Conservation (phyloP, 2,888 invertebrate species). For the Tetanocera ferruginea region DNA sequence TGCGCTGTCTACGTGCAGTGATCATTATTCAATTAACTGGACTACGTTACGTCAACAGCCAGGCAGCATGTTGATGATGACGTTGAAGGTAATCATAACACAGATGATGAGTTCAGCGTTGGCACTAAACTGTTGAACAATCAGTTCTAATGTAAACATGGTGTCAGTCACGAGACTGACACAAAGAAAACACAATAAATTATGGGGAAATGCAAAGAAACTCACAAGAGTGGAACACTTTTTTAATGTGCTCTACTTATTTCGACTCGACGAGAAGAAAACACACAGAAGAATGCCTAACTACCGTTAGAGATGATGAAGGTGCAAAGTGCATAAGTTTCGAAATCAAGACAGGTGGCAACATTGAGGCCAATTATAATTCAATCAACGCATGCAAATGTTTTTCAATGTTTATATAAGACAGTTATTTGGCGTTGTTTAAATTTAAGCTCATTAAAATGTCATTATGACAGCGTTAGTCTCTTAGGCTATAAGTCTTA, state of each 20-base stretch:
- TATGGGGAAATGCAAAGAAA: not conserved
- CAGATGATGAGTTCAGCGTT: not conserved
- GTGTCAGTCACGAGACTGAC: not conserved
- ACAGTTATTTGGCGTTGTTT: not conserved
- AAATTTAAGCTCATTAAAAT: constrained; percentile 16
- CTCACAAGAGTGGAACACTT: constrained; percentile 22
- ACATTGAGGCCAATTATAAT: constrained; percentile 21
- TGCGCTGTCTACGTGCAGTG: not conserved
- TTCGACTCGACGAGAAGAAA: not conserved
- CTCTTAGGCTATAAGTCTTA: no score
- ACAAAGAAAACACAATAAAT: no score
- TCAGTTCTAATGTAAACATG: not conserved
- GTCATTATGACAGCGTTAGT: constrained; percentile 22
- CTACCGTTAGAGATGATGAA: not conserved
- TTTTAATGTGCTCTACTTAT: not conserved
- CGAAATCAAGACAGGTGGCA: constrained; percentile 17
- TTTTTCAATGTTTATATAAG: not conserved
- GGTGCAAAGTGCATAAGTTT: not conserved
- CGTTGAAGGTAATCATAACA: not conserved
- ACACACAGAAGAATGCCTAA: not conserved
- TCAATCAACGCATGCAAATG: constrained; percentile 22
- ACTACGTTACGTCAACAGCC: not conserved
- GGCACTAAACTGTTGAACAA: not conserved
- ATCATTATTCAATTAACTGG: constrained; percentile 20
- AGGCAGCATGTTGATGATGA: not conserved